phyloP scores from a whole-genome alignment of 1,140 invertebrate genomes.

The Brachionus paranguensis region DNA sequence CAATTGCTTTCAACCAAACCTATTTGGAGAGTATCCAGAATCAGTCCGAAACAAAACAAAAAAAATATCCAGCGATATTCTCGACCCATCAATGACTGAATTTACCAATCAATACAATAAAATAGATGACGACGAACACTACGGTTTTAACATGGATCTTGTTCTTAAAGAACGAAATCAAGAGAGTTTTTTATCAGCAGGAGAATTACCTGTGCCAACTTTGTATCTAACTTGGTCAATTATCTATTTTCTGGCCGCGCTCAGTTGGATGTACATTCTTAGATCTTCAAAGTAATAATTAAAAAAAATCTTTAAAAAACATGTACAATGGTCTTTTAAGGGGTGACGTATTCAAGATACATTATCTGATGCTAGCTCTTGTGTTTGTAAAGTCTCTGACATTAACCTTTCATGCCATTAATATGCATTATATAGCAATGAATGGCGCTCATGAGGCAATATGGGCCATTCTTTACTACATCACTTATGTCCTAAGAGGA shows the following conservation, averaged over 20 bases:
- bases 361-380: conserved; percentile 89
- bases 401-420: conserved; percentile 87
- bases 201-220: conserved; percentile 86
- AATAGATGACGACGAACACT: conserved; percentile 51
- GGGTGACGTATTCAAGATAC: conserved; percentile 82
- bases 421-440: conserved; percentile 91
- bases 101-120: conserved; percentile 54
- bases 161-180: conserved; percentile 71
- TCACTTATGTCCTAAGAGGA: conserved; percentile 86
- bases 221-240: conserved; percentile 85
- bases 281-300: conserved; percentile 69
- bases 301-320: neutral
- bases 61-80: neutral
- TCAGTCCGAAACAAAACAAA: neutral
- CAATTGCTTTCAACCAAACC: conserved; percentile 69
- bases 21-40: neutral
- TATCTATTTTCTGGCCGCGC: conserved; percentile 78
- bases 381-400: conserved; percentile 87
- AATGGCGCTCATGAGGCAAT: conserved; percentile 86
- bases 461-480: conserved; percentile 93
- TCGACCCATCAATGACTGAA: neutral
- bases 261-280: conserved; percentile 84
- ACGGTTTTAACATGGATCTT: conserved; percentile 64
- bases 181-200: conserved; percentile 86
- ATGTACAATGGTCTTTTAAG: conserved; percentile 54